Evolutionary conservation across 2,797 vertebrate species (phyloP).

Genomic region (Pipistrellus nathusii): DNA sequence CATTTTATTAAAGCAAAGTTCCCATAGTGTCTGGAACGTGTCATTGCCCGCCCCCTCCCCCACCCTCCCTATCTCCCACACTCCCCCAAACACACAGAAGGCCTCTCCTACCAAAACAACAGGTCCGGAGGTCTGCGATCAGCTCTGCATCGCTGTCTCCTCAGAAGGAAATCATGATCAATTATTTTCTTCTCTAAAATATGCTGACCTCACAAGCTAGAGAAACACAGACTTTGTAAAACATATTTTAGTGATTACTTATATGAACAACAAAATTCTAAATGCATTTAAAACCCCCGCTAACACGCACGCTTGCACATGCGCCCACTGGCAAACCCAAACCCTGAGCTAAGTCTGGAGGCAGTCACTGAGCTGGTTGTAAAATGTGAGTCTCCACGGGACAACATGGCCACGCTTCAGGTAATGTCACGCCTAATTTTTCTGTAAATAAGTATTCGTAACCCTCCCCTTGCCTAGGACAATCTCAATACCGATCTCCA

Average conservation of each 20-base stretch:
- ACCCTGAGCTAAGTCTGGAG: neutral
- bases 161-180: neutral
- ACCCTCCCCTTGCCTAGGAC: neutral
- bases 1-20: neutral
- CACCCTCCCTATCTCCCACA: no score
- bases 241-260: neutral
- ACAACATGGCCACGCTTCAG: neutral
- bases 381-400: neutral
- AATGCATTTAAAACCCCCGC: neutral
- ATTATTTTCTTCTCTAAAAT: neutral
- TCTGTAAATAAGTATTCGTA: neutral
- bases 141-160: neutral
- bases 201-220: neutral
- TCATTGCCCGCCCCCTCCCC: accelerated
- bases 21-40: neutral
- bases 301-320: accelerated
- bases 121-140: neutral
- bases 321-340: neutral
- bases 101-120: neutral
- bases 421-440: neutral
- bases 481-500: neutral
- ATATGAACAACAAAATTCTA: neutral
- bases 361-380: neutral
- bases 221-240: neutral
- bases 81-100: neutral